Percentiles rank a stretch among this genome's conserved stretches.
Evolutionary conservation across 2,797 vertebrate species (phyloP).

Genomic region (Dicrostonyx torquatus): DNA sequence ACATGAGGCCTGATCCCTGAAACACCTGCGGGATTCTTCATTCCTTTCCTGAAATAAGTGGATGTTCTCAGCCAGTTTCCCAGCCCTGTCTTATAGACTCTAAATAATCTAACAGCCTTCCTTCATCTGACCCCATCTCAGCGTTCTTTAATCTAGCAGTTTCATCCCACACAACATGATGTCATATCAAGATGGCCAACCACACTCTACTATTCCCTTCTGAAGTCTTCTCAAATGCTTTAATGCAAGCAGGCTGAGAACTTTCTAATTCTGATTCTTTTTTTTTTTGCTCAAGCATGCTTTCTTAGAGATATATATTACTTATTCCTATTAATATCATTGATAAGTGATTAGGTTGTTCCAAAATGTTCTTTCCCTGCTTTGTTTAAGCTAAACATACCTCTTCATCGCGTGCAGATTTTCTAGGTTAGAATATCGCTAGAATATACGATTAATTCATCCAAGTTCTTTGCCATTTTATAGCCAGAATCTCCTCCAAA

Average conservation of each 20-base stretch:
- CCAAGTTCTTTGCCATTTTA: not conserved
- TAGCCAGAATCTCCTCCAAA: not conserved
- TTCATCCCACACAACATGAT: not conserved
- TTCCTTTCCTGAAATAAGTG: not conserved
- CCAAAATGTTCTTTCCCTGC: not conserved
- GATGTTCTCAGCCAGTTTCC: not conserved
- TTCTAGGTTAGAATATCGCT: not conserved
- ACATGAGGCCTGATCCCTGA: not conserved
- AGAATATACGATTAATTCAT: not conserved
- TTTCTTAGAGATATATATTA: not conserved
- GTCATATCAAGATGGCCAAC: not conserved
- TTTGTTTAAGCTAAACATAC: not conserved
- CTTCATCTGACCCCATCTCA: not conserved
- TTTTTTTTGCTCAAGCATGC: not conserved
- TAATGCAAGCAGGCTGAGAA: not conserved
- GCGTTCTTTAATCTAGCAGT: not conserved
- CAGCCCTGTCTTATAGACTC: not conserved
- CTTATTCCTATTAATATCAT: not conserved
- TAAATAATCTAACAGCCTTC: not conserved
- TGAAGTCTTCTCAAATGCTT: not conserved
- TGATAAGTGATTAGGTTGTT: not conserved
- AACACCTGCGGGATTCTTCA: not conserved
- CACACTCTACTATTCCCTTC: not conserved
- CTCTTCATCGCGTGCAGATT: not conserved
- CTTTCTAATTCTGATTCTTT: not conserved